phyloP scores from a whole-genome alignment of 2,113 vertebrate genomes.

The Nipponia nippon region DNA sequence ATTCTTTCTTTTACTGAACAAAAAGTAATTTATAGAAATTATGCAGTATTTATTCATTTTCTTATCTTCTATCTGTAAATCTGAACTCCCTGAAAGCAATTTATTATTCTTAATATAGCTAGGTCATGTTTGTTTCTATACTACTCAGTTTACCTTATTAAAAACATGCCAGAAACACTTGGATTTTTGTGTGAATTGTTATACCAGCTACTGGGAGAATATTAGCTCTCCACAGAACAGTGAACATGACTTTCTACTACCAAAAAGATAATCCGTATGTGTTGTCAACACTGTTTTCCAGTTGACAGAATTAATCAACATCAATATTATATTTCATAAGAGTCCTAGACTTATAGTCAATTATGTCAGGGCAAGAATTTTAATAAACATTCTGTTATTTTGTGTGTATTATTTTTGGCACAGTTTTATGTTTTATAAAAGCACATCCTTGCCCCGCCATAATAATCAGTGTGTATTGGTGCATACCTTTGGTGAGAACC shows the following conservation, averaged over 20 bases:
- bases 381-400: background rate
- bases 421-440: background rate
- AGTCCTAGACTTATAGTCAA: background rate
- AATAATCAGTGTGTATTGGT: background rate
- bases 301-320: conserved; percentile 45
- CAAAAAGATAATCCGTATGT: background rate
- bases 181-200: background rate
- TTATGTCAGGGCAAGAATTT: conserved; percentile 8
- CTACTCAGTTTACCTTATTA: fast-evolving
- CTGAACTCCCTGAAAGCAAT: background rate
- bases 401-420: background rate
- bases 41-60: background rate
- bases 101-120: background rate
- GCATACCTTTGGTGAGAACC: conserved; percentile 43
- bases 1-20: background rate
- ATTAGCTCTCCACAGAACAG: background rate
- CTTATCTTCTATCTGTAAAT: background rate
- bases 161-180: background rate
- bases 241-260: background rate
- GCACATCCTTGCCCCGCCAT: background rate
- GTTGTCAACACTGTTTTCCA: conserved; percentile 28
- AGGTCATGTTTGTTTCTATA: background rate
- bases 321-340: conserved; percentile 21
- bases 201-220: background rate
- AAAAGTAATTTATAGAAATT: background rate